Conservation (phyloP, 2,797 vertebrate species). For the Parauchenoglanis punctatus region DNA sequence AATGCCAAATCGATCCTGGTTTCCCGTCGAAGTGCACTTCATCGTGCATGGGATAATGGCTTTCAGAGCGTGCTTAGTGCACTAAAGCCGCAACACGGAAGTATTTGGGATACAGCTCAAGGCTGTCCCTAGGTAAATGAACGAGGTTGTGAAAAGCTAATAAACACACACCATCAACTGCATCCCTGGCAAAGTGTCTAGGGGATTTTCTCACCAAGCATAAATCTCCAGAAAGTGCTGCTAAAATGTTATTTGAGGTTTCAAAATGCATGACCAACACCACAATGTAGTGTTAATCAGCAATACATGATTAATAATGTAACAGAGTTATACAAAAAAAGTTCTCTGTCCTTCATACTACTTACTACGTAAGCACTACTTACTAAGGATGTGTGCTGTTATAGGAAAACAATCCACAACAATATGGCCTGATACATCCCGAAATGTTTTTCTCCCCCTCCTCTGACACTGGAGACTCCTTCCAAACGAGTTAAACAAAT, state of each 20-base stretch:
- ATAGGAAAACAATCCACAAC: not conserved
- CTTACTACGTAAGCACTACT: not conserved
- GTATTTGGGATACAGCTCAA: slow-evolving; percentile 17
- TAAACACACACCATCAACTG: not conserved
- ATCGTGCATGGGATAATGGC: not conserved
- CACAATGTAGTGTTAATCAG: not conserved
- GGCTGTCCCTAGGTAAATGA: not conserved
- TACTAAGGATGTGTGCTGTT: not conserved
- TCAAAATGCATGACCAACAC: not conserved
- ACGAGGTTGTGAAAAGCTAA: not conserved
- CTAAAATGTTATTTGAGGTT: too few species aligned
- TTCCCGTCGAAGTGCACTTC: not conserved
- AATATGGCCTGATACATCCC: not conserved
- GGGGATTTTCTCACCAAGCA: not conserved
- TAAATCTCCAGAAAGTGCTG: not conserved
- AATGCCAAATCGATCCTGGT: slow-evolving; percentile 1
- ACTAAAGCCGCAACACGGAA: not conserved
- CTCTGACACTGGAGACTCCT: not conserved
- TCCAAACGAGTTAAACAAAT: not conserved
- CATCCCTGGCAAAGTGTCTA: not conserved
- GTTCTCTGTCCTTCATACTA: not conserved
- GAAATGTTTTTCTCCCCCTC: not conserved
- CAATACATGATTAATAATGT: not conserved
- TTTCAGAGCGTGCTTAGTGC: not conserved
- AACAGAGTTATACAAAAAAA: not conserved